Conservation (phyloP, 2,888 invertebrate species). For the Acanthosepion pharaonis region DNA sequence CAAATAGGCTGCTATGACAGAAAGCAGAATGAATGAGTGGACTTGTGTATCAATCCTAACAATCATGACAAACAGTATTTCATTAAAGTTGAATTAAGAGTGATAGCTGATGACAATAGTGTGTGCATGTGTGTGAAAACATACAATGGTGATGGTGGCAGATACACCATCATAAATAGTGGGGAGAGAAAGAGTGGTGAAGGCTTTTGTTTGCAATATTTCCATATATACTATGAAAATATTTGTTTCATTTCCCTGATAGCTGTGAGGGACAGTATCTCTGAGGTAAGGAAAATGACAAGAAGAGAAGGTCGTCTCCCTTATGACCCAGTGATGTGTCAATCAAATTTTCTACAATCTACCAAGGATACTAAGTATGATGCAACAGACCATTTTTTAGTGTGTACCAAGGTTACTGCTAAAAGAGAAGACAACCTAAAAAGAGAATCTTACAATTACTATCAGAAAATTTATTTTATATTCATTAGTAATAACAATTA, state of each 20-base stretch:
- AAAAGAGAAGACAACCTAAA: not conserved
- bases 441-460: not conserved
- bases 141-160: not conserved
- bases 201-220: slow-evolving; percentile 20
- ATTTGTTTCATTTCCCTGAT: not conserved
- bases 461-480: not conserved
- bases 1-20: not conserved
- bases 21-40: not conserved
- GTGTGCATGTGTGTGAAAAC: not conserved
- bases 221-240: slow-evolving; percentile 22
- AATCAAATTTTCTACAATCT: not conserved
- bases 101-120: not conserved
- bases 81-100: not conserved
- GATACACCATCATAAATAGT: not conserved
- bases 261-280: not conserved
- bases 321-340: not conserved
- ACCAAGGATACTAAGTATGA: not conserved
- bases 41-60: not conserved
- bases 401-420: not conserved
- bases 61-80: not conserved
- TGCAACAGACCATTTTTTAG: not conserved
- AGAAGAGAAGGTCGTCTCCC: not conserved
- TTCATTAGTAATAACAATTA: not conserved
- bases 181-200: not conserved
- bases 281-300: not conserved